These are phyloP conservation scores for Macrosoma leucophasiata DNA, from an alignment of 2,888 invertebrate species.

Conservation along the genomic window DNA sequence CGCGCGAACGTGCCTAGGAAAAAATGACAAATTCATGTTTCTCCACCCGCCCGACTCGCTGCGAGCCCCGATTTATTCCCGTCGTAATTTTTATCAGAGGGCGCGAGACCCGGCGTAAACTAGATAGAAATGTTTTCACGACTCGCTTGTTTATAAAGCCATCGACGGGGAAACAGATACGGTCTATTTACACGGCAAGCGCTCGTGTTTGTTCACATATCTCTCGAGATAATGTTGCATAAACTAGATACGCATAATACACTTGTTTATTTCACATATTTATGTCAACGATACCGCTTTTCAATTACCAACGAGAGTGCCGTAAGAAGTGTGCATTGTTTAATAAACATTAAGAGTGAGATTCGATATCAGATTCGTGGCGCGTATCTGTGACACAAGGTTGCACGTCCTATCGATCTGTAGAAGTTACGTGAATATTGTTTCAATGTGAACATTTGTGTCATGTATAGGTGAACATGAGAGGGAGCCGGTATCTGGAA, in stretches of 20 bases:
- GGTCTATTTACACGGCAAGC: slow-evolving; percentile 58
- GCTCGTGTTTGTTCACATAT: slow-evolving; percentile 60
- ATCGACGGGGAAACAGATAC: slow-evolving; percentile 67
- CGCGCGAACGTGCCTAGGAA: slow-evolving; percentile 68
- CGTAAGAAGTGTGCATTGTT: slow-evolving; percentile 30
- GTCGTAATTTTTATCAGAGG: slow-evolving; percentile 69
- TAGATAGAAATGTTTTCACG: slow-evolving; percentile 70
- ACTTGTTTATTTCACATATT: slow-evolving; percentile 47
- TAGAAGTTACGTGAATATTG: slow-evolving; percentile 56
- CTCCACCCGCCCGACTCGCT: slow-evolving; percentile 39
- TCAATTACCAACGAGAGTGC: slow-evolving; percentile 41
- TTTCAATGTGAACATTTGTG: slow-evolving; percentile 56
- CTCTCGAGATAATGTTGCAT: slow-evolving; percentile 66
- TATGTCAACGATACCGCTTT: slow-evolving; percentile 42
- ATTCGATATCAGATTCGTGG: slow-evolving; percentile 38
- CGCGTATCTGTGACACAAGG: slow-evolving; percentile 46
- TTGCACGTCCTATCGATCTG: slow-evolving; percentile 49
- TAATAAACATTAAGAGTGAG: slow-evolving; percentile 29
- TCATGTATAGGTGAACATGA: slow-evolving; percentile 48
- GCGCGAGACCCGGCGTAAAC: slow-evolving; percentile 57
- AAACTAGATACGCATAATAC: slow-evolving; percentile 41
- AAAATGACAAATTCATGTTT: slow-evolving; percentile 74
- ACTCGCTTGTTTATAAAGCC: slow-evolving; percentile 70
- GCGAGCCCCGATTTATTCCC: slow-evolving; percentile 60
- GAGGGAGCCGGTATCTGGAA: slow-evolving; percentile 52